Percentiles rank a stretch among this genome's conserved stretches.
Conservation (phyloP, 2,888 invertebrate genomes). For the Clepsis dumicolana region DNA sequence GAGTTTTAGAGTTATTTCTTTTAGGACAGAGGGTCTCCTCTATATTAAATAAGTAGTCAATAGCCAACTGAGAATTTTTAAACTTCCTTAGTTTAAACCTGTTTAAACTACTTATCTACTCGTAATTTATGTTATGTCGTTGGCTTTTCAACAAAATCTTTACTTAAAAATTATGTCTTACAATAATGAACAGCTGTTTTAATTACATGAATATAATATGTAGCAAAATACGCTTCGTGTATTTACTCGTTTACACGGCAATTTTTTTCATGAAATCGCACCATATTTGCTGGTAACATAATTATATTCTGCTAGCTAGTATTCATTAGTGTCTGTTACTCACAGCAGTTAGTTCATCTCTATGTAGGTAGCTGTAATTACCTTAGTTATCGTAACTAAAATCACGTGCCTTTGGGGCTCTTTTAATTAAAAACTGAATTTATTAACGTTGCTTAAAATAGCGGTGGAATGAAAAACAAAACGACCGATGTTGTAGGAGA, state of each 20-base stretch:
- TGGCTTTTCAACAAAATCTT: too few relatives aligned
- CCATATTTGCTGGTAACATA: background rate
- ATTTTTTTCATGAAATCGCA: background rate
- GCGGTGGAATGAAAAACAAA: background rate
- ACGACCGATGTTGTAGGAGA: too few relatives aligned
- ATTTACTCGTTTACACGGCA: background rate
- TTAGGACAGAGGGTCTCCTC: too few relatives aligned
- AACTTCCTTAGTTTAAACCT: too few relatives aligned
- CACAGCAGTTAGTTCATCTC: conserved; percentile 26
- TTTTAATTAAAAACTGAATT: conserved; percentile 63
- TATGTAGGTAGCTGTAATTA: conserved; percentile 38
- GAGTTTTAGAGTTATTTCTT: too few relatives aligned
- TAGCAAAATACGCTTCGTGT: background rate
- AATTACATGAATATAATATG: background rate
- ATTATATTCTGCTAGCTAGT: conserved; percentile 3
- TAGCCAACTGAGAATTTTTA: too few relatives aligned
- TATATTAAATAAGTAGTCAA: too few relatives aligned
- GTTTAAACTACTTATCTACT: too few relatives aligned
- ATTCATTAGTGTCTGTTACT: conserved; percentile 29
- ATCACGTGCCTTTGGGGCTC: conserved; percentile 51
- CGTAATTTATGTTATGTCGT: too few relatives aligned
- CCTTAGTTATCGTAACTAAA: conserved; percentile 47
- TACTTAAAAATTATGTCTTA: too few relatives aligned
- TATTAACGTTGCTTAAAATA: conserved; percentile 21
- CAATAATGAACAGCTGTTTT: background rate